These are phyloP conservation scores for Sinocyclocheilus rhinocerous DNA, from an alignment of 2,113 vertebrate genomes.

Conservation along the genomic window DNA sequence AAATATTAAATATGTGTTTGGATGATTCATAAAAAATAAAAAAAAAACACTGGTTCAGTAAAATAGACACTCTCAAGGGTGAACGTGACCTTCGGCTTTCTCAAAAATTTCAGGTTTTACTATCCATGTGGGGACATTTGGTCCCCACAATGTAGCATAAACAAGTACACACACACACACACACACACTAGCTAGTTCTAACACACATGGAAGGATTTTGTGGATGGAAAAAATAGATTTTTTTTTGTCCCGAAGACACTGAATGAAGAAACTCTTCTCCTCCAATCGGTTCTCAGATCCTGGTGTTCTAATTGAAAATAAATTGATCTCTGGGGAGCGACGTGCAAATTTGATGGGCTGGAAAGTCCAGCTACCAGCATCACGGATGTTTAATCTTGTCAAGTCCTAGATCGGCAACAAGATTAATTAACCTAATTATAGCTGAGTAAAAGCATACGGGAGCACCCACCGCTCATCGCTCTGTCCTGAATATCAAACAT, in stretches of 20 bases:
- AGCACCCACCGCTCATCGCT: conserved; percentile 49
- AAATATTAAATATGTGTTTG: neutral
- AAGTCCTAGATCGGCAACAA: conserved; percentile 64
- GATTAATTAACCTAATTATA: conserved; percentile 76
- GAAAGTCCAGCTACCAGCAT: conserved; percentile 66
- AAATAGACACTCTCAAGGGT: no score
- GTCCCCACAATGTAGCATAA: no score
- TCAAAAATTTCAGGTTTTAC: no score
- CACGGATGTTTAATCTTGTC: conserved; percentile 71
- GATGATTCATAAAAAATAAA: neutral
- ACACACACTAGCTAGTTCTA: no score
- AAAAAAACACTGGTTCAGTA: no score
- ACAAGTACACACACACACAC: no score
- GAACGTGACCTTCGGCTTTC: no score
- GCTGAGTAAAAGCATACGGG: conserved; percentile 61
- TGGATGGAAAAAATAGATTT: no score
- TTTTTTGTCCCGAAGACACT: neutral
- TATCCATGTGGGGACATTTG: no score
- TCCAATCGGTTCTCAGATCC: conserved; percentile 47
- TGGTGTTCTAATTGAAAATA: conserved; percentile 74
- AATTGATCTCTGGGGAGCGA: conserved; percentile 69
- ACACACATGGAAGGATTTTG: neutral
- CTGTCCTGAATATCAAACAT: conserved; percentile 63
- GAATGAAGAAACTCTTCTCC: conserved; percentile 50
- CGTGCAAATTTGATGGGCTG: conserved; percentile 71